Conservation (phyloP, 2,888 invertebrate species). For the Lottia scabra region DNA sequence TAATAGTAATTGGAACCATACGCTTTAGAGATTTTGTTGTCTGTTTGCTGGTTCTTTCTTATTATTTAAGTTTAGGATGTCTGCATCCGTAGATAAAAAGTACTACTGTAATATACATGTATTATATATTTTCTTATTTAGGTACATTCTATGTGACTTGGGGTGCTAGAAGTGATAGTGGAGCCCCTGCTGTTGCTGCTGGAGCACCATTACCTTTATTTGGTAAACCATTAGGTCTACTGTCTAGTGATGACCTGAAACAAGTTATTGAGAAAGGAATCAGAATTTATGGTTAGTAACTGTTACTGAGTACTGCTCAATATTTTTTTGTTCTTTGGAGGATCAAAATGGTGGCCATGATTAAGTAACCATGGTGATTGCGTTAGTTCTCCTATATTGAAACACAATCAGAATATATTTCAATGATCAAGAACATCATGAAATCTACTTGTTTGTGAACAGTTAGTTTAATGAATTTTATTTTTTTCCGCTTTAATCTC, state of each 20-base stretch:
- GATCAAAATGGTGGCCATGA: background rate
- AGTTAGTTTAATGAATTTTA: too few relatives aligned
- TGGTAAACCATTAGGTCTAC: conserved; percentile 69
- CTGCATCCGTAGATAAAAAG: too few relatives aligned
- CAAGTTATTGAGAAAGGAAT: conserved; percentile 70
- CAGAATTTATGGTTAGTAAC: conserved; percentile 61
- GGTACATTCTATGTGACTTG: conserved; percentile 68
- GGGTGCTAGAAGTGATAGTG: conserved; percentile 63
- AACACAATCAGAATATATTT: background rate
- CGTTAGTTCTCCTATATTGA: background rate
- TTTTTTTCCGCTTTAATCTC: too few relatives aligned
- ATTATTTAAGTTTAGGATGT: too few relatives aligned
- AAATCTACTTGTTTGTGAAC: too few relatives aligned
- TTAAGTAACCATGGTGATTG: background rate
- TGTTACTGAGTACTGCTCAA: too few relatives aligned
- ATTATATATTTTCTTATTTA: too few relatives aligned
- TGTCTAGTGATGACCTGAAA: conserved; percentile 72
- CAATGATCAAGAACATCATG: background rate
- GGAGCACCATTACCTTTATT: conserved; percentile 69
- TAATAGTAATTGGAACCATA: too few relatives aligned
- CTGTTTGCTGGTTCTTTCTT: background rate
- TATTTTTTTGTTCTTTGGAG: background rate
- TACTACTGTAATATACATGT: too few relatives aligned
- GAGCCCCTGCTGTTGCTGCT: conserved; percentile 62
- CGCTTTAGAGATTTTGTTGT: too few relatives aligned